Conservation (phyloP, 2,888 invertebrate species). For the Notocelia uddmanniana region DNA sequence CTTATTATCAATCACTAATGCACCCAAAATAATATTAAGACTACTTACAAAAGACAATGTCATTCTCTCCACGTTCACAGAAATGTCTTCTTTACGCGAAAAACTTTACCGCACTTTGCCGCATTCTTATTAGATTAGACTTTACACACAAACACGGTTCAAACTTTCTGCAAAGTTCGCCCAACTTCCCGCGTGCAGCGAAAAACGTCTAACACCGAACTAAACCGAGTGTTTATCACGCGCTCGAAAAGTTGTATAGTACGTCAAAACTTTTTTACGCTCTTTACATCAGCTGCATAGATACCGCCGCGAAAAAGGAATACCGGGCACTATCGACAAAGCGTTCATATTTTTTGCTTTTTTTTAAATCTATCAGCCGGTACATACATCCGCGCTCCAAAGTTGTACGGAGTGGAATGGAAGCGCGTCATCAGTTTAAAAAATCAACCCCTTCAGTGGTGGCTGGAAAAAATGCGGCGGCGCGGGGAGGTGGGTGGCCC, state of each 20-base stretch:
- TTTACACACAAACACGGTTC: constrained; percentile 4
- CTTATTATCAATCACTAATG: background rate
- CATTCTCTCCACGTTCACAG: constrained; percentile 73
- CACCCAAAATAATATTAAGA: constrained; percentile 20
- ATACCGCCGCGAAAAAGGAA: constrained; percentile 77
- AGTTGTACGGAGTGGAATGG: constrained; percentile 86
- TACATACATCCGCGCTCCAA: constrained; percentile 84
- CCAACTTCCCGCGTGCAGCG: constrained; percentile 50
- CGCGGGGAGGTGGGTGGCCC: constrained; percentile 74
- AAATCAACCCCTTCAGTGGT: constrained; percentile 86
- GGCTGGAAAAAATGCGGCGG: constrained; percentile 81
- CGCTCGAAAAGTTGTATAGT: constrained; percentile 58
- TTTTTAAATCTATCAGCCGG: constrained; percentile 81
- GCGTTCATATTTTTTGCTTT: constrained; percentile 67
- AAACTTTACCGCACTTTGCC: constrained; percentile 27
- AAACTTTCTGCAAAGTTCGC: constrained; percentile 50
- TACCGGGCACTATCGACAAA: constrained; percentile 80
- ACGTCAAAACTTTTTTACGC: constrained; percentile 65
- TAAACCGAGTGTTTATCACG: constrained; percentile 50
- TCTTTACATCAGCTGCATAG: constrained; percentile 67
- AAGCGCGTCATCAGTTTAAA: constrained; percentile 87
- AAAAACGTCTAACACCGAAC: constrained; percentile 51
- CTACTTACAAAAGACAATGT: constrained; percentile 84
- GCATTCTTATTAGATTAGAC: constrained; percentile 29
- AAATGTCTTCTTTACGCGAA: constrained; percentile 20